Base-by-base conservation (phyloP, 2,888 invertebrate genomes). In the Tachina lurida region DNA sequence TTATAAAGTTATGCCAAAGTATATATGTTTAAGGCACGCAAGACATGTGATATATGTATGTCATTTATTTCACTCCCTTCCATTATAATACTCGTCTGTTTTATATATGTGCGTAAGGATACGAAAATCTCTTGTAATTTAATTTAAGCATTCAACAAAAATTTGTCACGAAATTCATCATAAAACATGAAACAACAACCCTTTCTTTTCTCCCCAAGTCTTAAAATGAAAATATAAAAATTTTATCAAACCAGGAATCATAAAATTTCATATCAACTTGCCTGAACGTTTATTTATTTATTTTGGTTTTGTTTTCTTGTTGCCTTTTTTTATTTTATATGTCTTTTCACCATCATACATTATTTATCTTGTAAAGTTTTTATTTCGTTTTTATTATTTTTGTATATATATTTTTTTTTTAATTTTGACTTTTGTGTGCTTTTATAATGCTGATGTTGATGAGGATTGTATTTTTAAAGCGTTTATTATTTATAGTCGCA, bases 101-200 rank as follows among this genome's bases (percentile, higher is more conserved):
- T 45, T 56, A 10, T 41, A 10, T 39, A 31, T 31, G 7, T 22
- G 12, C 56, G 10, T 58, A 22, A 22, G 13, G 31, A 19, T 22
- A 60, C 15, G 15, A 19, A 62, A 39, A 17, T 58, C 47, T 15
- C 41, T 52, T 71, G 19, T 56, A 49, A 78, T 71, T 70, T 63
- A 78, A 62, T 71, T 63, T 65, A 19, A 63, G 19, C 62, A 71
- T 56, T 63, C 52, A 60, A 60, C 47, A 70, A 70, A 43, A 70
- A 62, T 56, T 71, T 63, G 19, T 73, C 56, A 65, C 31, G 62
- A 56, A 62, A 71, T 79, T 70, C 62, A 60, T 77, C 62, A 63
- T 15, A 79, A 63, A 60, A 63, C 43, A n/a, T 43, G 19, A 31
- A 62, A 17, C 31, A 62, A 13, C 31, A 62, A 54, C 70, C 78